A percentile compares a stretch with the other conserved stretches of the same genome.
Conservation (phyloP, 1,140 invertebrate species). For the Augochlora pura region DNA sequence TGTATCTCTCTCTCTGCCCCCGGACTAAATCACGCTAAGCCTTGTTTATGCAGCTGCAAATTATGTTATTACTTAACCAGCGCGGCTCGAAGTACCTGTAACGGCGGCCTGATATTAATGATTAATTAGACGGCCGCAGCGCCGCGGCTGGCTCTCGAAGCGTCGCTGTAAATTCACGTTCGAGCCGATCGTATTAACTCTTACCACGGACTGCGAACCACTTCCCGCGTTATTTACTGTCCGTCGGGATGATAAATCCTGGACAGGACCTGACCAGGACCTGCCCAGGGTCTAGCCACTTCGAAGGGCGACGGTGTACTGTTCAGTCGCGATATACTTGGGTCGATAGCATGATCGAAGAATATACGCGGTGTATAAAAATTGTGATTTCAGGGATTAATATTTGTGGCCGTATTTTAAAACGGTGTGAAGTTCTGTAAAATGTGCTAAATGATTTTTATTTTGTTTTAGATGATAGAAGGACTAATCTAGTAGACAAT, state of each 20-base stretch:
- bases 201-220: not conserved
- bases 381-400: no score
- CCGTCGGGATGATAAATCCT: not conserved
- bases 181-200: conserved; percentile 12
- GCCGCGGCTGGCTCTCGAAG: conserved; percentile 12
- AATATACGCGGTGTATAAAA: no score
- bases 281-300: not conserved
- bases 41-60: conserved; percentile 72
- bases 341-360: not conserved
- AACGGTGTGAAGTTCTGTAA: no score
- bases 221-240: not conserved
- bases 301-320: not conserved
- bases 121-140: conserved; percentile 46
- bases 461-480: no score
- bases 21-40: conserved; percentile 29
- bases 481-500: no score
- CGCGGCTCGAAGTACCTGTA: not conserved
- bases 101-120: conserved; percentile 45
- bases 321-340: not conserved
- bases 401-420: no score
- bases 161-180: not conserved
- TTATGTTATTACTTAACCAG: conserved; percentile 72
- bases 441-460: no score
- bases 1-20: not conserved
- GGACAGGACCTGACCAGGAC: no score